These are phyloP conservation scores for Bradypodion pumilum DNA, from an alignment of 2,797 vertebrate species.

Conservation along the genomic window DNA sequence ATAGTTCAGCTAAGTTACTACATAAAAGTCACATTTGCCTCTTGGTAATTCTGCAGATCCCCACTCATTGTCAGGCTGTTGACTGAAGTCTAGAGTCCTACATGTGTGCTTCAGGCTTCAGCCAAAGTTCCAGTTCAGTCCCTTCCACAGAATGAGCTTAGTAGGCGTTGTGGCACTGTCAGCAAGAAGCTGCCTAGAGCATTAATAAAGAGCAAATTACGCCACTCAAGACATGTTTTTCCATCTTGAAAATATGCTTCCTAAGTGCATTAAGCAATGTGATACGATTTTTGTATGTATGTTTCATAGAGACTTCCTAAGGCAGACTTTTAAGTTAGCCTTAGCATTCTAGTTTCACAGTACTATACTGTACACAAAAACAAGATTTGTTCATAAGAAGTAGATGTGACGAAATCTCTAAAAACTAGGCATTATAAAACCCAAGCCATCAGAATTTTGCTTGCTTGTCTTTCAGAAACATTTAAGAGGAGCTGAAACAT, in stretches of 20 bases:
- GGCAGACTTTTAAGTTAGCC: slow-evolving; percentile 11
- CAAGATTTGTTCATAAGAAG: slow-evolving; percentile 9
- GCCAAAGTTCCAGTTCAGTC: slow-evolving; percentile 11
- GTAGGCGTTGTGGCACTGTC: slow-evolving; percentile 19
- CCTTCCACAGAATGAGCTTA: slow-evolving; percentile 11
- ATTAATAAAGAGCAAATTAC: slow-evolving; percentile 38
- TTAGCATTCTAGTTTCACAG: slow-evolving; percentile 14
- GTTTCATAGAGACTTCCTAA: slow-evolving; percentile 12
- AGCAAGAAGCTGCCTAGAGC: slow-evolving; percentile 17
- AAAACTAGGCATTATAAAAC: neutral
- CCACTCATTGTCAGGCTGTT: slow-evolving; percentile 9
- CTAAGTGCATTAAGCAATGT: slow-evolving; percentile 25
- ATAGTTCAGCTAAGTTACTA: slow-evolving; percentile 11
- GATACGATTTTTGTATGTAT: slow-evolving; percentile 6
- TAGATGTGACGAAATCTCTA: neutral
- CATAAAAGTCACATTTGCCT: slow-evolving; percentile 31
- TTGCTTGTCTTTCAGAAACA: neutral
- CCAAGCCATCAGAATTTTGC: neutral
- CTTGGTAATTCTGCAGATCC: slow-evolving; percentile 21
- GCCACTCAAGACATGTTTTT: slow-evolving; percentile 3
- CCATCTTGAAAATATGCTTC: slow-evolving; percentile 10
- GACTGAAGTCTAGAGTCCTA: slow-evolving; percentile 2
- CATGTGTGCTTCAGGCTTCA: slow-evolving; percentile 23
- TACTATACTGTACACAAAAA: neutral
- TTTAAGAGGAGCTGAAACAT: neutral